Conservation (phyloP, 2,888 invertebrate genomes). For the Ryuthela nishihirai region DNA sequence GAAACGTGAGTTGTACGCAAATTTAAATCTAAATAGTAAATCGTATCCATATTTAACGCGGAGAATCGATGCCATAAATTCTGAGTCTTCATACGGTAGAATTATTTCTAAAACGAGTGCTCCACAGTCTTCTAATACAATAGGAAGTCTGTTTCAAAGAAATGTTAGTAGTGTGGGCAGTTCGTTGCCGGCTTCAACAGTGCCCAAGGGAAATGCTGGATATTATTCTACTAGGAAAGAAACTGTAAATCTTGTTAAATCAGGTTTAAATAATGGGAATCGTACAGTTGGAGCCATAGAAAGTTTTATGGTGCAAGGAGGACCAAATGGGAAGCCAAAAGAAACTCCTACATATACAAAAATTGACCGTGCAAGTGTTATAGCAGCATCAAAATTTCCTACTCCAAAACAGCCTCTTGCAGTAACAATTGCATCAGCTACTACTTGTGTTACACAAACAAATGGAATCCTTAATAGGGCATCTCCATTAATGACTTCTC, state of each 20-base stretch:
- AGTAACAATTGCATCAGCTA: neutral
- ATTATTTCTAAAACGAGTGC: constrained; percentile 18
- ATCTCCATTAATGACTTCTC: constrained; percentile 5
- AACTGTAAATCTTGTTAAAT: constrained; percentile 5
- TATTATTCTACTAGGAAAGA: constrained; percentile 13
- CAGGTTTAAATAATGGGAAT: neutral
- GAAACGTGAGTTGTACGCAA: constrained; percentile 40
- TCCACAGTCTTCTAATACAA: neutral
- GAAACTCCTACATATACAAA: constrained; percentile 31
- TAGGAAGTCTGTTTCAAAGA: neutral
- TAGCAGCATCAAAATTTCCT: constrained; percentile 63
- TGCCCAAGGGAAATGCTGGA: constrained; percentile 10
- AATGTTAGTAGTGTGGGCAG: neutral
- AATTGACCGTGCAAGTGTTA: constrained; percentile 77
- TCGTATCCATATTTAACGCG: constrained; percentile 1
- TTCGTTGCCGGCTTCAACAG: constrained; percentile 1
- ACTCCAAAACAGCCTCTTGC: constrained; percentile 25
- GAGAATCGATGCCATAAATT: neutral
- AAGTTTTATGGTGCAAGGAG: constrained; percentile 23
- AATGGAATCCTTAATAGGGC: constrained; percentile 17
- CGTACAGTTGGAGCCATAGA: constrained; percentile 31
- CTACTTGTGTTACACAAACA: neutral
- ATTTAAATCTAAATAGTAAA: constrained; percentile 23
- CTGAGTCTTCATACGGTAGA: constrained; percentile 30
- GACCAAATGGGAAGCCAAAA: constrained; percentile 10